Evolutionary conservation across 2,113 vertebrate species (phyloP), one percentile per base, ranked within the genome.

Genomic region (Corythornis madagascariensis): DNA sequence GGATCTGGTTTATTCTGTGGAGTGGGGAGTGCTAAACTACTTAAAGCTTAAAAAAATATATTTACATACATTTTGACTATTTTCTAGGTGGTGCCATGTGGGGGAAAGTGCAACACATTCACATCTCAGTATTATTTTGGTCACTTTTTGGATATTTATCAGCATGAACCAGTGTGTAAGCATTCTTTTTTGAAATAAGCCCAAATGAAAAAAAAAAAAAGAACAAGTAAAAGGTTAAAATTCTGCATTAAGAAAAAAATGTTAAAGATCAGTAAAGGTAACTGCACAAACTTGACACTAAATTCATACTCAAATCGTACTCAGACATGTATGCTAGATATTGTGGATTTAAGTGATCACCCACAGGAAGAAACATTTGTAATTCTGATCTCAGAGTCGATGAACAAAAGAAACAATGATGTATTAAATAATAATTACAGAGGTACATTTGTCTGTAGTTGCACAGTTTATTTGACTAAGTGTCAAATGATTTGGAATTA

Each of bases 21-120:
- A 84, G 38, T 31, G 22, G 17, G 63, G 13, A 73, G 31, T 59
- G 64, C 67, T 88, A 92, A 94, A 80, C 74, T 94, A 70, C 72
- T 91, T 94, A 80, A 92, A 95, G 48, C 47, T 80, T 64, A 83
- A 80, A n/a, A 66, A 91, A 87, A 85, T 28, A 79, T 20, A 56
- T 50, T 88, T 59, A 31, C 55, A 42, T 26, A 53, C 35, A 61
- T 69, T 87, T 67, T 85, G 12, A 72, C 40, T 52, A 20, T 13
- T 56, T 75, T 89, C 63, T 71, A 48, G 20, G 40, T 79, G 2
- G 12, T 91, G 14, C 6, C 38, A 38, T 60, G 12, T 14, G 19
- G 16, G 26, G 7, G 15, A 5, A 19, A 14, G 7, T 7, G 6
- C 1, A 13, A n/a, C 12, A 35, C 9, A 13, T 56, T 72, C 31